phyloP scores from a whole-genome alignment of 2,888 invertebrate genomes.

The Drosophila affinis region DNA sequence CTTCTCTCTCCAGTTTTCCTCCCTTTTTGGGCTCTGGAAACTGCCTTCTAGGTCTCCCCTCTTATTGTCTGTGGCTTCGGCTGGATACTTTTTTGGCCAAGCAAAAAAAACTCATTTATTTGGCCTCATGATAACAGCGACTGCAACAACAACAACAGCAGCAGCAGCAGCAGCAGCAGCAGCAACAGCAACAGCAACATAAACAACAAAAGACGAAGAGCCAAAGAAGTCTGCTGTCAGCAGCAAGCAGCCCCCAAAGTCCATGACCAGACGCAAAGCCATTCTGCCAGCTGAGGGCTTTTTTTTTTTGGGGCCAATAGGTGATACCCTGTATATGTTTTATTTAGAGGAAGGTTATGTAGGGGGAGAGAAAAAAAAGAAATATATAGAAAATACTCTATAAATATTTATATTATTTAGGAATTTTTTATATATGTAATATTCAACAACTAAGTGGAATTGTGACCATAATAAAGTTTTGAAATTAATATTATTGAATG shows the following conservation, averaged over 20 bases:
- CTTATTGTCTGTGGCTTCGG: conserved; percentile 2
- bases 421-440: too few relatives aligned
- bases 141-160: conserved; percentile 6
- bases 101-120: conserved; percentile 51
- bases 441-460: too few relatives aligned
- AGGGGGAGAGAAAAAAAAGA: too few relatives aligned
- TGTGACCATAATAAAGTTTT: too few relatives aligned
- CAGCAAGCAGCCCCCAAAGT: neutral
- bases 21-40: conserved; percentile 1
- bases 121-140: conserved; percentile 26
- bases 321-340: neutral
- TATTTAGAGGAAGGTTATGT: too few relatives aligned
- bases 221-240: conserved; percentile 16
- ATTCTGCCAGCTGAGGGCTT: neutral
- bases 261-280: conserved; percentile 17
- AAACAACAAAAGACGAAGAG: conserved; percentile 4
- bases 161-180: neutral
- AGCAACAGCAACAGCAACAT: neutral
- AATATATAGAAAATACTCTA: too few relatives aligned
- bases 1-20: neutral
- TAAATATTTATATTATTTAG: too few relatives aligned
- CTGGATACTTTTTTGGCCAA: conserved; percentile 16
- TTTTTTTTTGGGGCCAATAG: neutral
- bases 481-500: neutral
- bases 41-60: neutral